Conservation (phyloP, 2,797 vertebrate genomes). For the Thamnophis elegans region DNA sequence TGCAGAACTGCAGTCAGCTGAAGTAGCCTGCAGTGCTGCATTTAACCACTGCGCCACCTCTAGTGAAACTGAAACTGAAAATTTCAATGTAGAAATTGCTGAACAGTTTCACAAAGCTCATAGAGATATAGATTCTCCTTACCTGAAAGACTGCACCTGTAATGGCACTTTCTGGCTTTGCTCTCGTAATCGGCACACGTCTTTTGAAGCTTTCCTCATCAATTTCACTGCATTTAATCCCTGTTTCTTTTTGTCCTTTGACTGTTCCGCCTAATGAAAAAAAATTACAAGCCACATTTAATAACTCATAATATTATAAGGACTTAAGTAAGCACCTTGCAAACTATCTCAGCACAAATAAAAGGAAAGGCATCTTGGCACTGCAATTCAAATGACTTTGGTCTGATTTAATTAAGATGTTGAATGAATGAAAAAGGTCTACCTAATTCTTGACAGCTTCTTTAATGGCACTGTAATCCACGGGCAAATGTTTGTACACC, state of each 20-base stretch:
- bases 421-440: neutral
- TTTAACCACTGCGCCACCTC: no score
- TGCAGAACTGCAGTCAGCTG: no score
- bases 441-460: neutral
- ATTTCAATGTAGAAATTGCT: neutral
- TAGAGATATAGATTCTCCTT: constrained; percentile 21
- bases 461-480: neutral
- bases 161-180: constrained; percentile 81
- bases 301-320: neutral
- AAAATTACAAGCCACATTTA: neutral
- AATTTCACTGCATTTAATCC: constrained; percentile 77
- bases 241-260: constrained; percentile 78
- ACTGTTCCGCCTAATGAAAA: constrained; percentile 76
- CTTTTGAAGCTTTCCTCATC: constrained; percentile 81
- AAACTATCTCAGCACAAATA: constrained; percentile 14
- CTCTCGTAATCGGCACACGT: constrained; percentile 79
- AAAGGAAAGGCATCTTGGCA: neutral
- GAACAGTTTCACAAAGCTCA: neutral
- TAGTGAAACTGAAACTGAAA: neutral
- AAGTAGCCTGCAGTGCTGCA: no score
- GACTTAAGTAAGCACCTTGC: neutral
- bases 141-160: constrained; percentile 86
- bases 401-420: neutral
- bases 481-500: neutral
- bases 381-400: neutral